Conservation (phyloP, 2,113 vertebrate species). For the Microcebus lehilahytsara region DNA sequence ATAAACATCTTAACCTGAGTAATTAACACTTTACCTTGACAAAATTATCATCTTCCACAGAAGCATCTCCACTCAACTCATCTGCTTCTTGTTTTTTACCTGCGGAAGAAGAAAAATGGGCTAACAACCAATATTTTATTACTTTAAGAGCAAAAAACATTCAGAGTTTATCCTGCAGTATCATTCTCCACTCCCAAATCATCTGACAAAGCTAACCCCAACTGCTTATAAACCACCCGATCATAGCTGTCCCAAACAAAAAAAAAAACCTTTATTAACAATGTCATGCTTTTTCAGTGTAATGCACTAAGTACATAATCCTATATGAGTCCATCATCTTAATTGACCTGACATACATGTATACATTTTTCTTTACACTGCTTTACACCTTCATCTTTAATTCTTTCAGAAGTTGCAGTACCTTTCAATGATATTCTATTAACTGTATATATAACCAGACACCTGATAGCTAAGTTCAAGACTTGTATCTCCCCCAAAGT, state of each 20-base stretch:
- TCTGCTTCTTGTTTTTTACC: slow-evolving; percentile 93
- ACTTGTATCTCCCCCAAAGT: not conserved
- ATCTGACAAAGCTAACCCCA: slow-evolving; percentile 26
- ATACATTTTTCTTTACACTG: not conserved
- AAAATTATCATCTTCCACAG: slow-evolving; percentile 90
- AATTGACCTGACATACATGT: not conserved
- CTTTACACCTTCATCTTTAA: not conserved
- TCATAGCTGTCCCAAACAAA: not conserved
- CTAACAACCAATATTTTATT: slow-evolving; percentile 68
- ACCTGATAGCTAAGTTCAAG: not conserved
- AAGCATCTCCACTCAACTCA: slow-evolving; percentile 88
- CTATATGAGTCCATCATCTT: not conserved
- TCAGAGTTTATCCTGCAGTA: not conserved
- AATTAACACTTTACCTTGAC: slow-evolving; percentile 89
- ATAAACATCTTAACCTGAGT: slow-evolving; percentile 42
- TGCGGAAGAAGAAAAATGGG: slow-evolving; percentile 79
- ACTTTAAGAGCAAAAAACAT: slow-evolving; percentile 54
- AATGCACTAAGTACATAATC: not conserved
- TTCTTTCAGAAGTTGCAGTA: not conserved
- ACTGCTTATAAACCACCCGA: not conserved
- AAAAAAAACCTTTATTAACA: not conserved
- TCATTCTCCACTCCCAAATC: slow-evolving; percentile 11
- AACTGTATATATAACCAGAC: not conserved
- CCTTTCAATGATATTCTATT: not conserved
- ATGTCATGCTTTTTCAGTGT: not conserved